Evolutionary conservation across 2,113 vertebrate genomes (phyloP), one percentile per base, ranked within the genome.

Genomic region (Misgurnus mizolepis): DNA sequence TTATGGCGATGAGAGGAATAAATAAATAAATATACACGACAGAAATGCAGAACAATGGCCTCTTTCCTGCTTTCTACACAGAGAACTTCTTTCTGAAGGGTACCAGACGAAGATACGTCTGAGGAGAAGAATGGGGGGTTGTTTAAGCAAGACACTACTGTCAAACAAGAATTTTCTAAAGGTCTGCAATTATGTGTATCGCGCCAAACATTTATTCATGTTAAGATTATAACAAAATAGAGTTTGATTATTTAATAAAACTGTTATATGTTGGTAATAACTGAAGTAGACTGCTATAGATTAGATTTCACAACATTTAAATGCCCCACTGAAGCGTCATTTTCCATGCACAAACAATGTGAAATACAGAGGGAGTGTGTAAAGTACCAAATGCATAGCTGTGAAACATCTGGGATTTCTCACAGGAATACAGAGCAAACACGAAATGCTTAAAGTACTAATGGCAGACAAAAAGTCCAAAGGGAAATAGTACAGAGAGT

Each of bases 21-120:
- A 81, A 92, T 89, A 91, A 89, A 88, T 85, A 79, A 77, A 91
- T 90, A 86, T 80, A 88, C 76, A 78, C 87, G 84, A 80, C 27
- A 71, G 80, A 84, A 83, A 87, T 88, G 81, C 84, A 88, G 85
- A 83, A 89, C 85, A 67, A 78, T 82, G 43, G 78, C n/a, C 76
- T 73, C 80, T 84, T 86, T 90, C 87, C 89, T 89, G 85, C 60
- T 72, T 81, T 85, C 76, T 85, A 79, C 58, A 18, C 7, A 74
- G 27, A 82, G 69, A 70, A 64, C 14, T 66, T 53, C 72, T 77
- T 82, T 85, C 80, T 82, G 47, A 66, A 53, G 66, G 77, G 41
- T 71, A 79, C 67, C 53, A 64, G 55, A 58, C 6, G 8, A 79
- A 62, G 7, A 69, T 47, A 71, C 39, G 18, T 18, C 15, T 55